Base-by-base conservation (phyloP, 2,888 invertebrate genomes). In the Lycophotia porphyrea region DNA sequence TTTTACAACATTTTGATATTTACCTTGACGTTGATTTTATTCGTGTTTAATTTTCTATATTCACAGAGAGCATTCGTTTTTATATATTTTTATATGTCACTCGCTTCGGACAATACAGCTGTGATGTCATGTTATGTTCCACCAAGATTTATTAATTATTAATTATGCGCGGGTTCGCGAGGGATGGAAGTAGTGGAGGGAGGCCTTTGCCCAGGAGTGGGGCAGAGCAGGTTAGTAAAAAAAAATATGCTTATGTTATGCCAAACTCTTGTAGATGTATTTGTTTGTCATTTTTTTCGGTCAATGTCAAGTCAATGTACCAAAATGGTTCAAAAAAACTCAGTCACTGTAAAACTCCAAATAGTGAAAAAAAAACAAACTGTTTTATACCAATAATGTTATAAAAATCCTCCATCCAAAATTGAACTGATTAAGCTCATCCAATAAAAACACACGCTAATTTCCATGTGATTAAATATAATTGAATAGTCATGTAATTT, bases 401-500 rank as follows among this genome's bases (percentile, higher is more conserved):
- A 60, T 15, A 75, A 70, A 61, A 58, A 31, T 42, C 44, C 24
- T 49, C 21, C 1, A 18, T 27, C 74, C 11, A 21, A 39, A 66
- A 44, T 44, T 27, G 1, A 70, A 63, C 34, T 34, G 34, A 58
- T 69, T 58, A 49, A 76, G n/a, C 36, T 21, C 5, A 5, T 52
- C n/a, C 24, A 67, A 42, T 73, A 42, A 34, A 78, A 67, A 39
- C 27, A 49, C 39, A 64, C n/a, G n/a, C 55, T 58, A 5, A 68
- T 64, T 74, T 63, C 47, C 27, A 47, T 31, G 21, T 71, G 0
- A 67, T 74, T 63, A 49, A 74, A 49, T 47, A 63, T 47, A 39
- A 55, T 79, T 31, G 47, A 34, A 42, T 64, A 15, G 34, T 64
- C 5, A 55, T 64, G 24, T 58, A 15, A 71, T 49, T 47, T 39